phyloP scores from a whole-genome alignment of 1,140 invertebrate species.

The Hylaeus anthracinus region DNA sequence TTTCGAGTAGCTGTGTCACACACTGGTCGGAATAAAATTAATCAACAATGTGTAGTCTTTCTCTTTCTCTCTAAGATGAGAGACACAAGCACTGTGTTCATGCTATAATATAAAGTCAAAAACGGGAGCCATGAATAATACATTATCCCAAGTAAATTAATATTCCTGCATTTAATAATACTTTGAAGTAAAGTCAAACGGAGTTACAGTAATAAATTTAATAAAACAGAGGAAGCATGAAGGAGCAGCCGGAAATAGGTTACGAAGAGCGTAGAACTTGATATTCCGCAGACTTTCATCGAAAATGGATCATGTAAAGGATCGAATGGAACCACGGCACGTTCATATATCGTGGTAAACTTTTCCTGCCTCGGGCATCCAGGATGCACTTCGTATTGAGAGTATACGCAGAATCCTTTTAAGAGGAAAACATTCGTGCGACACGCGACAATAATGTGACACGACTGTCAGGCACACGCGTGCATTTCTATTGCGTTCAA shows the following conservation, averaged over 20 bases:
- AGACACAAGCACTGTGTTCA: too few species aligned
- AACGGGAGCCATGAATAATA: too few species aligned
- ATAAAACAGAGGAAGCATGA: not conserved
- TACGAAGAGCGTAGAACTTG: constrained; percentile 47
- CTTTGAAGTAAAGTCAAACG: too few species aligned
- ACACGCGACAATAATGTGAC: constrained; percentile 77
- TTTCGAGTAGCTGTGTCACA: too few species aligned
- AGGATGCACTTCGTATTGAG: constrained; percentile 48
- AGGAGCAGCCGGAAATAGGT: constrained; percentile 27
- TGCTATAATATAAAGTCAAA: too few species aligned
- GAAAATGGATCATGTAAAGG: constrained; percentile 61
- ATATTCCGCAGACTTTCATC: constrained; percentile 57
- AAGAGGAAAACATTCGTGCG: constrained; percentile 59
- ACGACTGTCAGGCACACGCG: constrained; percentile 64
- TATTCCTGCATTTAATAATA: too few species aligned
- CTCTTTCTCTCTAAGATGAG: too few species aligned
- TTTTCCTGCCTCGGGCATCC: constrained; percentile 45
- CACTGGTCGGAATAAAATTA: too few species aligned
- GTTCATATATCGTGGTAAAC: constrained; percentile 50
- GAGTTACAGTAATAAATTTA: constrained; percentile 10
- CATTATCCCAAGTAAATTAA: too few species aligned
- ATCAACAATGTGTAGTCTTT: too few species aligned
- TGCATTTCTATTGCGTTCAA: constrained; percentile 44
- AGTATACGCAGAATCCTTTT: constrained; percentile 55
- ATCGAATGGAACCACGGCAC: constrained; percentile 46